Evolutionary conservation across 64 coral and sea anemone species (phyloP).

Genomic region (Actinia equina): DNA sequence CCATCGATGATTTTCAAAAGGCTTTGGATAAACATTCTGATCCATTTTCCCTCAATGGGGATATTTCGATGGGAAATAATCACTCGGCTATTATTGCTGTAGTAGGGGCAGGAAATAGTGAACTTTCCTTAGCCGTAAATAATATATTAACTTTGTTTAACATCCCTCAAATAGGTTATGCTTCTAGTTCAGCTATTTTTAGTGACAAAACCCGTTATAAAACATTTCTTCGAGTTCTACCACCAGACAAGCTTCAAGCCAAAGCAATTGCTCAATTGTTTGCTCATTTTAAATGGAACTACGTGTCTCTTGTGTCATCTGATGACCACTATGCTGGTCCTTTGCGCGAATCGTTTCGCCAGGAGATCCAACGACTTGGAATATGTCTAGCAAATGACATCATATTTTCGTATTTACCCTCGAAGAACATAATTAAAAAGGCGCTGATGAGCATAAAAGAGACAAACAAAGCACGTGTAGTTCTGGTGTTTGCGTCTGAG

Average conservation of each 20-base stretch:
- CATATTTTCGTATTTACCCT: slow-evolving; percentile 3
- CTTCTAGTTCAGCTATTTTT: slow-evolving; percentile 46
- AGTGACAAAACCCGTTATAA: slow-evolving; percentile 44
- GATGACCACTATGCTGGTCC: slow-evolving; percentile 54
- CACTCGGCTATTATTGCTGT: slow-evolving; percentile 26
- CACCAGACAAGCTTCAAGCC: slow-evolving; percentile 53
- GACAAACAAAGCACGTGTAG: slow-evolving; percentile 13
- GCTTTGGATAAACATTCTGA: background rate
- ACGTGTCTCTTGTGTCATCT: slow-evolving; percentile 41
- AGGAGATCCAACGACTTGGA: background rate
- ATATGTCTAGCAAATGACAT: slow-evolving; percentile 56
- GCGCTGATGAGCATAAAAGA: background rate
- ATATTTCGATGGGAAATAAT: background rate
- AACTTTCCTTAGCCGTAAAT: slow-evolving; percentile 31
- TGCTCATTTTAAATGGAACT: slow-evolving; percentile 61
- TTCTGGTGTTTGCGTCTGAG: slow-evolving; percentile 54
- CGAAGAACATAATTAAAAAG: background rate
- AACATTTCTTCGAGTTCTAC: slow-evolving; percentile 58
- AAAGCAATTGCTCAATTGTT: slow-evolving; percentile 57
- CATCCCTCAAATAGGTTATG: slow-evolving; percentile 64
- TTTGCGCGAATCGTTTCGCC: slow-evolving; percentile 13
- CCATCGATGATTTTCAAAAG: background rate
- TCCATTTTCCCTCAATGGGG: background rate
- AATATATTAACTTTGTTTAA: slow-evolving; percentile 37
- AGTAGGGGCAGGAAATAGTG: slow-evolving; percentile 54